Percentiles rank a stretch among this genome's conserved stretches.
Evolutionary conservation across 2,797 vertebrate genomes (phyloP).

Genomic region (Bradypodion ventrale): DNA sequence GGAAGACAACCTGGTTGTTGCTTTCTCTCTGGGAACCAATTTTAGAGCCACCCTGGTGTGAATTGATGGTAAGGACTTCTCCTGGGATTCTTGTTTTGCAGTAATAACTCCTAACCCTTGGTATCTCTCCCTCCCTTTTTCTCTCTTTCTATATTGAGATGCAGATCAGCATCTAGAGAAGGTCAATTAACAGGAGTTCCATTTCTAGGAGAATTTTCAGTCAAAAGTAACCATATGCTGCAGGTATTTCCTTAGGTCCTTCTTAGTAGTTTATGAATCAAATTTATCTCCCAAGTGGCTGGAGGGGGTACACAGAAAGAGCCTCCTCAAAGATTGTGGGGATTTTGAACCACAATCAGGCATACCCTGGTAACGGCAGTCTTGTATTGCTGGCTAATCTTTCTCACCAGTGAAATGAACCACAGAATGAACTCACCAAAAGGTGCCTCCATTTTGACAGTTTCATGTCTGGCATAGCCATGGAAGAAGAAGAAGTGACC

Average conservation of each 20-base stretch:
- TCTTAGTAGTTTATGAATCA: background rate
- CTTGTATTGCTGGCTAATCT: too few relatives aligned
- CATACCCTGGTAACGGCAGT: too few relatives aligned
- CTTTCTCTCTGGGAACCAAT: slow-evolving; percentile 5
- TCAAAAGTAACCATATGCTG: too few relatives aligned
- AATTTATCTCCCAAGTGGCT: too few relatives aligned
- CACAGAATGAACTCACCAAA: too few relatives aligned
- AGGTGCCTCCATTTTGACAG: too few relatives aligned
- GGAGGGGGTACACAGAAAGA: too few relatives aligned
- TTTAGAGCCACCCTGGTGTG: slow-evolving; percentile 12
- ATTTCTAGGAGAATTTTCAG: background rate
- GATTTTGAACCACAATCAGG: too few relatives aligned
- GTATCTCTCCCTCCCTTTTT: background rate
- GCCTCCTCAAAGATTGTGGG: too few relatives aligned
- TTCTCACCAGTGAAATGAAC: too few relatives aligned
- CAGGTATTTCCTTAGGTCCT: background rate
- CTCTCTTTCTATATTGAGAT: background rate
- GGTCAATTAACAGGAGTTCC: background rate
- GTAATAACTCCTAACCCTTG: background rate
- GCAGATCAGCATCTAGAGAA: background rate
- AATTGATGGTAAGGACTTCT: background rate
- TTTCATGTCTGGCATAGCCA: too few relatives aligned
- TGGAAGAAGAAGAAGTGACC: too few relatives aligned
- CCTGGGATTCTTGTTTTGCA: background rate
- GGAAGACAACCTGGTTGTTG: background rate